Percentiles rank a stretch among this genome's conserved stretches.
Conservation (phyloP, 2,113 vertebrate species). For the Budorcas taxicolor region DNA sequence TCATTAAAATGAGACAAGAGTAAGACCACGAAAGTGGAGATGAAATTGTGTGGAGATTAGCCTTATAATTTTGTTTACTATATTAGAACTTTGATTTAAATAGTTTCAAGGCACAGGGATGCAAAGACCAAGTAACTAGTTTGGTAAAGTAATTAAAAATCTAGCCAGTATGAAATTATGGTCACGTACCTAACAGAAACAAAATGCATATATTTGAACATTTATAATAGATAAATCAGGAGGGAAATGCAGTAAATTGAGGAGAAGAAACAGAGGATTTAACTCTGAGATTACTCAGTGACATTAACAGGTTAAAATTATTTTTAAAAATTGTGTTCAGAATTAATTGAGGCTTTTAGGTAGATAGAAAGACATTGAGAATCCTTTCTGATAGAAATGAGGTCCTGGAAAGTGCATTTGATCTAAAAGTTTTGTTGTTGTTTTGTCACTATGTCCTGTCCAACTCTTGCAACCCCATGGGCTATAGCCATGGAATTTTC, state of each 20-base stretch:
- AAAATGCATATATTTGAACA: not conserved
- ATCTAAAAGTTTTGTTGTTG: not conserved
- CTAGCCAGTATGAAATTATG: not conserved
- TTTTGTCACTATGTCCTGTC: not conserved
- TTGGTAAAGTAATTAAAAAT: not conserved
- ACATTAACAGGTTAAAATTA: not conserved
- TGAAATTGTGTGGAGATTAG: not conserved
- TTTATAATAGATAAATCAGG: not conserved
- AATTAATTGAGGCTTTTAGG: not conserved
- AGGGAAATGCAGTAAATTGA: not conserved
- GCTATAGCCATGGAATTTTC: not conserved
- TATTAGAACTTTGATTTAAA: not conserved
- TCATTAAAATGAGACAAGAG: not conserved
- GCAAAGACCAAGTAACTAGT: not conserved
- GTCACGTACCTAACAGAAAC: fast-evolving
- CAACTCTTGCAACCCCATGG: not conserved
- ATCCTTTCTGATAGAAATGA: not conserved
- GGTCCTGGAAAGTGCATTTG: fast-evolving
- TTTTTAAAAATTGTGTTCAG: not conserved
- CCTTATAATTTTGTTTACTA: not conserved
- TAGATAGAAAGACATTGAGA: not conserved
- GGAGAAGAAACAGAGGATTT: not conserved
- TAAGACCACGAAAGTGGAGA: not conserved
- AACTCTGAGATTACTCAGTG: not conserved
- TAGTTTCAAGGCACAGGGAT: not conserved